These are phyloP conservation scores for Lacanobia wlatinum DNA, from an alignment of 2,888 invertebrate genomes.

Conservation along the genomic window DNA sequence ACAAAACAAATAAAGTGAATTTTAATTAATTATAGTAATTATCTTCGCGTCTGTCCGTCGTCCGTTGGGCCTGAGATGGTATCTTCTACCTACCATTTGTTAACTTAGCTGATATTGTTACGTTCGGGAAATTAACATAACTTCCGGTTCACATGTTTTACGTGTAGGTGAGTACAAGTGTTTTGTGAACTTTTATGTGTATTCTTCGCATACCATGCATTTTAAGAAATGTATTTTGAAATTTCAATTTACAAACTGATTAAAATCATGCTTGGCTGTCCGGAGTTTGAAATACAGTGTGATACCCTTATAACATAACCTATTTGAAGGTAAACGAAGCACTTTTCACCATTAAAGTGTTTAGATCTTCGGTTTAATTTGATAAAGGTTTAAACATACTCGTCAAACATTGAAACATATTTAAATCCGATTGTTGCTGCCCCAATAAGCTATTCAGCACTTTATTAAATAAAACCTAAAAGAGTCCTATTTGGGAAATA, in stretches of 20 bases:
- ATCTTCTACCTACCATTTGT: not conserved
- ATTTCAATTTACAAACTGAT: not conserved
- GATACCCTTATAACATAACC: not conserved
- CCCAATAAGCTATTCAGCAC: too few relatives aligned
- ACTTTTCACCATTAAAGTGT: too few relatives aligned
- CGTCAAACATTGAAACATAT: too few relatives aligned
- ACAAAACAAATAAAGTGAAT: slow-evolving; percentile 27
- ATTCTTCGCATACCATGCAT: not conserved
- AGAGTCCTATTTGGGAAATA: not conserved
- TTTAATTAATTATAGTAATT: slow-evolving; percentile 26
- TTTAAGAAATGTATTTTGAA: not conserved
- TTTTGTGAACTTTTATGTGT: not conserved
- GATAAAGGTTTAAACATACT: too few relatives aligned
- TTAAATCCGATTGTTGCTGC: too few relatives aligned
- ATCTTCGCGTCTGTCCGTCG: slow-evolving; percentile 1
- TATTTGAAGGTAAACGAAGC: too few relatives aligned
- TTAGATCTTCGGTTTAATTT: too few relatives aligned
- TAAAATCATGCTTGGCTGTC: not conserved
- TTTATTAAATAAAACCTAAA: too few relatives aligned
- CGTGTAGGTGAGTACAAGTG: slow-evolving; percentile 17
- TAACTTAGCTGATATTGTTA: not conserved
- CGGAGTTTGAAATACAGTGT: not conserved
- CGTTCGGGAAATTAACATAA: not conserved
- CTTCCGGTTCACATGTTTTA: slow-evolving; percentile 24
- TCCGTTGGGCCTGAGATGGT: slow-evolving; percentile 2